Evolutionary conservation across 2,797 vertebrate species (phyloP).

Genomic region (Myoxocephalus aenaeus): DNA sequence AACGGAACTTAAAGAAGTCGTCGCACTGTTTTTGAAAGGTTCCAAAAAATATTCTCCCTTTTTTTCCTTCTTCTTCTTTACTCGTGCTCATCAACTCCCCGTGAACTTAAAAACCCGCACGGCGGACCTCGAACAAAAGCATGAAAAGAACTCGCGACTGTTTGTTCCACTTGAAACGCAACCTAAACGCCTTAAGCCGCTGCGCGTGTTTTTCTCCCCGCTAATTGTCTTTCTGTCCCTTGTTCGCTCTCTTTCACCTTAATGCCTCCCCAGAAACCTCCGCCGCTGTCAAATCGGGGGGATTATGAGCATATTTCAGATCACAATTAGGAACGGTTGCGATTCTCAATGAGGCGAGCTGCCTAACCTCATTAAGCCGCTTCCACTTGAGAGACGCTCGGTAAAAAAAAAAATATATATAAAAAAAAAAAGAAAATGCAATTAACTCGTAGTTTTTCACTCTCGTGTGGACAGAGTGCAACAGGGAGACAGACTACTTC

Average conservation of each 20-base stretch:
- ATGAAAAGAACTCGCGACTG: not conserved
- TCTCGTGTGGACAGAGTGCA: conserved; percentile 57
- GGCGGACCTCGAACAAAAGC: not conserved
- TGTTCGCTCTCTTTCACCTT: conserved; percentile 52
- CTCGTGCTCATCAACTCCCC: not conserved
- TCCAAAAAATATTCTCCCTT: not conserved
- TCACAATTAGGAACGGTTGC: conserved; percentile 80
- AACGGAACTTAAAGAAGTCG: not conserved
- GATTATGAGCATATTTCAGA: conserved; percentile 83
- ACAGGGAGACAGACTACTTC: conserved; percentile 52
- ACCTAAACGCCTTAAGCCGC: conserved; percentile 28
- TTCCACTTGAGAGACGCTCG: conserved; percentile 79
- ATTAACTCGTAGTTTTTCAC: conserved; percentile 65
- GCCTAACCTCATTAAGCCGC: conserved; percentile 82
- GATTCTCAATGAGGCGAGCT: conserved; percentile 73
- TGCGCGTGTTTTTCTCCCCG: conserved; percentile 38
- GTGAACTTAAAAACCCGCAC: not conserved
- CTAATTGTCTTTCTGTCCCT: conserved; percentile 59
- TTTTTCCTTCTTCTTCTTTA: no score
- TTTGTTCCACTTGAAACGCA: conserved; percentile 7
- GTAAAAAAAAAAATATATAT: conserved; percentile 33
- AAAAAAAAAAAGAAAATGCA: conserved; percentile 56
- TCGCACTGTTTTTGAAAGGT: not conserved
- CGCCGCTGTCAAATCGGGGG: conserved; percentile 73
- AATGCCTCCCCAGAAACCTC: conserved; percentile 72